These are phyloP conservation scores for Falcunculus frontatus DNA, from an alignment of 2,113 vertebrate species.

Conservation along the genomic window DNA sequence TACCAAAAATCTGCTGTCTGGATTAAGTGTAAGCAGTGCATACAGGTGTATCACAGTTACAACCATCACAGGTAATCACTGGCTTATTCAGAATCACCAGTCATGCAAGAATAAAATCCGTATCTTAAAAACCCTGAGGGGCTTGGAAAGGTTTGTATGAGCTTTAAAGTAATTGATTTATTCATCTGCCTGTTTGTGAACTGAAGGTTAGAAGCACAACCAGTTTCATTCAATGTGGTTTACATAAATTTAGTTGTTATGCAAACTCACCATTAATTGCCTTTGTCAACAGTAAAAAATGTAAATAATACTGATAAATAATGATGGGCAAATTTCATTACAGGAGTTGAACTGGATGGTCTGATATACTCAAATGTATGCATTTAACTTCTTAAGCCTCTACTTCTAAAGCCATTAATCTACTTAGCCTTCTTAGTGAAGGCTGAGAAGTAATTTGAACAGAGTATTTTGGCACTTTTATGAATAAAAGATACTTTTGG, in stretches of 20 bases:
- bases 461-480: not conserved
- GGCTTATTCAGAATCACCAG: not conserved
- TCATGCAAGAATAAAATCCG: not conserved
- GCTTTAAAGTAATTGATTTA: not conserved
- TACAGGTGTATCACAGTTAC: not conserved
- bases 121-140: not conserved
- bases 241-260: not conserved
- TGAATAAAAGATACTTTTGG: not conserved
- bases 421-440: not conserved
- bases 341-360: not conserved
- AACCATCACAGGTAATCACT: not conserved
- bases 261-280: not conserved
- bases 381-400: not conserved
- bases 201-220: not conserved
- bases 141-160: not conserved
- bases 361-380: not conserved
- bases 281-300: not conserved
- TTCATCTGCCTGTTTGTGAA: not conserved
- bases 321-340: not conserved
- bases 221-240: not conserved
- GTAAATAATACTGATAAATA: not conserved
- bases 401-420: conserved; percentile 20
- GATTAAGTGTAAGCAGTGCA: not conserved
- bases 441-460: not conserved
- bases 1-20: not conserved